Evolutionary conservation across 2,113 vertebrate genomes (phyloP), one percentile per base, ranked within the genome.

Genomic region (Menura novaehollandiae): DNA sequence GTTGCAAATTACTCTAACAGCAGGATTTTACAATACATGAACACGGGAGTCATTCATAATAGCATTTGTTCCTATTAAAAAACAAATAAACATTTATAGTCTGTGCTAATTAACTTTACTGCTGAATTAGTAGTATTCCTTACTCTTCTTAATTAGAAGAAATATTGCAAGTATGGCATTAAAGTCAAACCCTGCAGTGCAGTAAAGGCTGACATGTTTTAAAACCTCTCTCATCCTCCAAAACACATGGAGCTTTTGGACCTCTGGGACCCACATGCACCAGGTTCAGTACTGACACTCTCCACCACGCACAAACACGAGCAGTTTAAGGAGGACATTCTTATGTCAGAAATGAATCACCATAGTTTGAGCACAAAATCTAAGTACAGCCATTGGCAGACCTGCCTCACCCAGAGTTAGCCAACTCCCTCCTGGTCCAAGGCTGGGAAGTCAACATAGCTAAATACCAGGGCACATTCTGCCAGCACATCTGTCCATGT

Each of bases 81-180:
- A 88, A 39, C 74, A 95, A 91, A 91, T 78, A 87, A 95, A 87
- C 76, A 60, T 95, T 95, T 93, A 90, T 66, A 79, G 79, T 53
- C 79, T 82, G 33, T 41, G 55, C 78, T 84, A 85, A 91, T 94
- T 88, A 94, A 86, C 41, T 84, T 95, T 66, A 90, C 28, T 94
- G 44, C 78, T 91, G 89, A 84, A 93, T 81, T 78, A 82, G 46
- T 52, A 76, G 78, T 75, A 90, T 88, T 89, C 21, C 41, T 91
- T 62, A 82, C 21, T 58, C 41, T 68, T 85, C 78, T 92, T 90
- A 90, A 95, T 74, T 30, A 72, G 47, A 93, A 79, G 49, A 89
- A 81, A 80, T 85, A 89, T 37, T 51, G 32, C 33, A 69, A 90
- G 55, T 33, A 78, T 49, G 60, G 51, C 72, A 88, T 49, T 83